Conservation (phyloP, 2,797 vertebrate genomes). For the Chromobotia macracanthus region DNA sequence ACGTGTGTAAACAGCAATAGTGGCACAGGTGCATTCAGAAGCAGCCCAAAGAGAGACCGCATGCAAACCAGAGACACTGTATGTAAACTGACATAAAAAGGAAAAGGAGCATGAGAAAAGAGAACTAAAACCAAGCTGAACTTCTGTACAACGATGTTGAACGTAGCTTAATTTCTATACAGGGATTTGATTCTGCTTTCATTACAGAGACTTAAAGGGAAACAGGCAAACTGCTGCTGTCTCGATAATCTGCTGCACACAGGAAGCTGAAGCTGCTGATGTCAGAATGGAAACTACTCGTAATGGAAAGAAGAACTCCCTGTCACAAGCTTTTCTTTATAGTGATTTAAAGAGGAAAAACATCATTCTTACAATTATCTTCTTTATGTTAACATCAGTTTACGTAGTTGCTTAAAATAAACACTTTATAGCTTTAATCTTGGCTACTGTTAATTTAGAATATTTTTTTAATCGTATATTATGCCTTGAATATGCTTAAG, state of each 20-base stretch:
- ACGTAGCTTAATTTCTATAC: neutral
- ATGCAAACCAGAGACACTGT: too few relatives aligned
- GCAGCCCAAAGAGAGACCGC: neutral
- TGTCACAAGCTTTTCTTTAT: neutral
- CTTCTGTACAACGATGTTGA: neutral
- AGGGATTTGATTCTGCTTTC: neutral
- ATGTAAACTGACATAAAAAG: too few relatives aligned
- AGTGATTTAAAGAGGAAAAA: neutral
- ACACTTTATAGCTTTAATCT: too few relatives aligned
- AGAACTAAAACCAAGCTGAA: neutral
- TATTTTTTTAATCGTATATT: too few relatives aligned
- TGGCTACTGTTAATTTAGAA: too few relatives aligned
- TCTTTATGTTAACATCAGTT: too few relatives aligned
- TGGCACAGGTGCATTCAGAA: conserved; percentile 9
- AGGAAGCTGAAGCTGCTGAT: conserved; percentile 18
- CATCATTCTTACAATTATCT: too few relatives aligned
- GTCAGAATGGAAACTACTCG: neutral
- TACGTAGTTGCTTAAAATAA: too few relatives aligned
- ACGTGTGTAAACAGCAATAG: neutral
- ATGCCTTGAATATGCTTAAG: too few relatives aligned
- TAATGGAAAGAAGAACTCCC: conserved; percentile 51
- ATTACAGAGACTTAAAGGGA: neutral
- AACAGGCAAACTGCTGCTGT: neutral
- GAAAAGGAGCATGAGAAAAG: neutral
- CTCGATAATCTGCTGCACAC: neutral